Evolutionary conservation across 2,888 invertebrate genomes (phyloP), one percentile per base, ranked within the genome.

Genomic region (Ptycholaimellus sp.): DNA sequence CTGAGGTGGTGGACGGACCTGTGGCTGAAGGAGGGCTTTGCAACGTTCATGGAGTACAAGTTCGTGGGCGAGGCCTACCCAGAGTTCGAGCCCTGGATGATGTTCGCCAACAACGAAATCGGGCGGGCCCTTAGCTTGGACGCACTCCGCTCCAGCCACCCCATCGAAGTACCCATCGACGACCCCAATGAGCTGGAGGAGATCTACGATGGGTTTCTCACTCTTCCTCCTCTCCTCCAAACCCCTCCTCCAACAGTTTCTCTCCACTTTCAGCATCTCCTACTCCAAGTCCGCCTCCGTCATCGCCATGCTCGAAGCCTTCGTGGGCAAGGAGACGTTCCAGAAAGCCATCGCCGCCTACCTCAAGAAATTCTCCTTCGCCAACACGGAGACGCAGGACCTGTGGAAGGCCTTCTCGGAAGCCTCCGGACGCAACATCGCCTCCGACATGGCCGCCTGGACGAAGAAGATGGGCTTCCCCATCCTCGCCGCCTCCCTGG

Each of bases 1-100:
- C n/a, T n/a, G n/a, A n/a, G n/a, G n/a, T n/a, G n/a, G n/a, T n/a
- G n/a, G n/a, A n/a, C n/a, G 2, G 79, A 87, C 63, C 64, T 57
- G 23, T 90, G 87, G 87, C 64, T 90, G 25, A 90, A 90, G 60
- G 87, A 90, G 59, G 87, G 83, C 2, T 83, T 82, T 62, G 90
- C 90, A 0, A 77, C 81, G 0, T 93, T 87, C 68, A 80, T 85
- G 31, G 85, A 90, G 60, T 87, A 79, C 54, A 68, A 87, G 4
- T 85, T 87, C 64, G 80, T 85, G 1, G 76, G 80, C 55, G 73
- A 77, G 58, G 65, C 83, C 37, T 87, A 83, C 59, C 87, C 87
- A 1, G 81, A 90, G 54, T 87, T 78, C 63, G 79, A 90, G 56
- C 83, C 87, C 54, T 90, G 87, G 85, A 79, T 80, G 2, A 83